Base-by-base conservation (phyloP, 2,888 invertebrate genomes). In the Therioaphis trifolii region DNA sequence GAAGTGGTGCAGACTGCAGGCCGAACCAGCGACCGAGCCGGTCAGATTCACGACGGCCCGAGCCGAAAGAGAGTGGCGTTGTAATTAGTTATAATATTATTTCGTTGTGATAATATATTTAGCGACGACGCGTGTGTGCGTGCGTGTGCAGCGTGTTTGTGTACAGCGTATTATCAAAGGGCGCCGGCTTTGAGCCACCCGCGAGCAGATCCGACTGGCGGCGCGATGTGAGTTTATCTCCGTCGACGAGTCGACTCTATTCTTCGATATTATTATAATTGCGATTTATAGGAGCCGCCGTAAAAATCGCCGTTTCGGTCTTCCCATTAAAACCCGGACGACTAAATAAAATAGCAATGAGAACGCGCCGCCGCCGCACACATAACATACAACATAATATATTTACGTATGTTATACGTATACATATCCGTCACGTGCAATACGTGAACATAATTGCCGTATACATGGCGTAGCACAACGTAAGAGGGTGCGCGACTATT, bases 171-270 rank as follows among this genome's bases (percentile, higher is more conserved):
- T n/a, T 71, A 74, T 82, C 82, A 82, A 82, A 82, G 82, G 61
- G 43, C 15, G 82, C 82, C 82, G 52, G 72, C 71, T 78, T 14
- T 27, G 68, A 49, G 82, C 82, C 82, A 82, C 82, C 82, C 82
- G 82, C 78, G 78, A 79, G 78, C 27, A 79, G 7, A 35, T 35
- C 63, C 29, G 43, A 27, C 75, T n/a, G 52, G 52, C 66, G 49
- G 5, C 46, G 63, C 14, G 72, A 72, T 12, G 5, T 21, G 35
- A 66, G 49, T 43, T 77, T 66, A 52, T 52, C 58, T 61, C n/a
- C 66, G 49, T 66, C 63, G 63, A 66, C 14, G 29, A 14, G 24
- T 55, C 29, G 49, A 21, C 12, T 40, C 21, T 7, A 15, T 27
- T 3, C 46, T n/a, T 29, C 63, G 18, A 63, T 29, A 63, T 27